Conservation (phyloP, 2,797 vertebrate species). For the Clarias fuscus region DNA sequence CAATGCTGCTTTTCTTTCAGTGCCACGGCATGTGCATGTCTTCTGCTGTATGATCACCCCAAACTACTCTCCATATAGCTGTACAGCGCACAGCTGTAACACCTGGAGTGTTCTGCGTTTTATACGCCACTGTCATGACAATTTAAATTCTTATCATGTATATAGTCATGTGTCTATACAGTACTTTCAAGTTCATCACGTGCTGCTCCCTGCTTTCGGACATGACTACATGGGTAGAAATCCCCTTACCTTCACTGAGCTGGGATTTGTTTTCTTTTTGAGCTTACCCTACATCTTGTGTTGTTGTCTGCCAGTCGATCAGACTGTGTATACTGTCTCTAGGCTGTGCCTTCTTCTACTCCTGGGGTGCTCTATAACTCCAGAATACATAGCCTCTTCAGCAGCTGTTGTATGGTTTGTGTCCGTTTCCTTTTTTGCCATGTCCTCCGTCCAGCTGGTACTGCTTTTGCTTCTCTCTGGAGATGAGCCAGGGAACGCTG, state of each 20-base stretch:
- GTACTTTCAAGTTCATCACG: background rate
- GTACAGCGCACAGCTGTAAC: conserved; percentile 5
- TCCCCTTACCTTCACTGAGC: background rate
- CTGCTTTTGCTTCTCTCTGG: conserved; percentile 61
- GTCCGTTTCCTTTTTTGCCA: conserved; percentile 67
- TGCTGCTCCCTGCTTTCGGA: background rate
- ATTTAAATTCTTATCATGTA: background rate
- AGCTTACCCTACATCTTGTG: background rate
- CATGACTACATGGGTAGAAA: background rate
- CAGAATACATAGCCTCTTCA: conserved; percentile 43
- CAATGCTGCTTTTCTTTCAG: conserved; percentile 26
- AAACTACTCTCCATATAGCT: conserved; percentile 10
- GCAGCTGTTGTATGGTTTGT: conserved; percentile 53
- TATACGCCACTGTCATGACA: background rate
- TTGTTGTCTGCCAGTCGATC: conserved; percentile 19
- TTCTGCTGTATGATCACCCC: conserved; percentile 2
- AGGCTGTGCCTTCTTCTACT: conserved; percentile 9
- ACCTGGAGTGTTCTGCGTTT: conserved; percentile 13
- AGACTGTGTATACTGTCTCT: conserved; percentile 36
- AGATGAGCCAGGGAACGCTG: conserved; percentile 60
- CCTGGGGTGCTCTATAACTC: background rate
- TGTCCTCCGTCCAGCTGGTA: conserved; percentile 73
- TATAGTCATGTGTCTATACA: background rate
- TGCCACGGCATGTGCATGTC: background rate
- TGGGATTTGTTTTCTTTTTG: background rate